A percentile compares a stretch with the other conserved stretches of the same genome.
These are phyloP conservation scores for Cinara cedri DNA, from an alignment of 2,888 invertebrate genomes.

Conservation along the genomic window DNA sequence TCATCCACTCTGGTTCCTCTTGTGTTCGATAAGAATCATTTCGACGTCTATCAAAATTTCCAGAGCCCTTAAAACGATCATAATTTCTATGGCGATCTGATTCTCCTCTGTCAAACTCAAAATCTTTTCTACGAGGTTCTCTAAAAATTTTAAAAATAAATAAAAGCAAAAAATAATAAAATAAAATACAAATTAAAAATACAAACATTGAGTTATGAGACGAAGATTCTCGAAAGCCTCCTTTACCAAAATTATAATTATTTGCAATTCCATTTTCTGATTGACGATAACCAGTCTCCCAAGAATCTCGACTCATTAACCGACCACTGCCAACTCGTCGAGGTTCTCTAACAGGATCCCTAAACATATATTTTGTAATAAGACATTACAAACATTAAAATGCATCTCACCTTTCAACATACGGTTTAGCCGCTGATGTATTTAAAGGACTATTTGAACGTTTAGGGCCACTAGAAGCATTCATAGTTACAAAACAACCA, in stretches of 20 bases:
- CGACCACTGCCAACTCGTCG: slow-evolving; percentile 58
- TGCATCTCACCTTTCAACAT: slow-evolving; percentile 46
- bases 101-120: slow-evolving; percentile 54
- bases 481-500: slow-evolving; percentile 76
- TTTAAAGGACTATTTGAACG: slow-evolving; percentile 54
- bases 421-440: slow-evolving; percentile 49
- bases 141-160: slow-evolving; percentile 15
- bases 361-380: slow-evolving; percentile 24
- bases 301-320: slow-evolving; percentile 54
- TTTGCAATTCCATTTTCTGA: slow-evolving; percentile 46
- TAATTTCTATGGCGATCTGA: slow-evolving; percentile 49
- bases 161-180: not conserved
- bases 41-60: slow-evolving; percentile 53
- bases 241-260: slow-evolving; percentile 50
- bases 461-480: slow-evolving; percentile 49
- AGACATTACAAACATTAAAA: not conserved
- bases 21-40: slow-evolving; percentile 53
- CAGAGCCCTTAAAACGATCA: slow-evolving; percentile 47
- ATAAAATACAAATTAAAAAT: slow-evolving; percentile 2
- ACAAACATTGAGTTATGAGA: slow-evolving; percentile 44
- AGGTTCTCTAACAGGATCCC: slow-evolving; percentile 49
- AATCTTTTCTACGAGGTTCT: slow-evolving; percentile 53
- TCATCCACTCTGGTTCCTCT: slow-evolving; percentile 59
- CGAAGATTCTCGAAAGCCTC: slow-evolving; percentile 43
- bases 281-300: slow-evolving; percentile 53